phyloP scores from a whole-genome alignment of 2,797 vertebrate genomes.

The Pseudomugil gertrudae region DNA sequence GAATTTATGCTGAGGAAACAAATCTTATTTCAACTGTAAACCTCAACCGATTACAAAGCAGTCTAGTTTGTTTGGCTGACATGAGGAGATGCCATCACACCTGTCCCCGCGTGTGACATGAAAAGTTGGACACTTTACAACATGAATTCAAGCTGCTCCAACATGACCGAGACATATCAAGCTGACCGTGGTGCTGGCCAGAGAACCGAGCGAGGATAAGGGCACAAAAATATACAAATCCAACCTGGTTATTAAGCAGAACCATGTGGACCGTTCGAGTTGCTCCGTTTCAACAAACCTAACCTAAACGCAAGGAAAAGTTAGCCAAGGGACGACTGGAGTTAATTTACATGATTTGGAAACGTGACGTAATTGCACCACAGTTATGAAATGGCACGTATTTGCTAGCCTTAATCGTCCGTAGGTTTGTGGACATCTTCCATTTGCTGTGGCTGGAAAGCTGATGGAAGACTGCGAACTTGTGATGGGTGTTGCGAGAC shows the following conservation, averaged over 20 bases:
- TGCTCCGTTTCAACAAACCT: conserved; percentile 20
- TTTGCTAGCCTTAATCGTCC: conserved; percentile 32
- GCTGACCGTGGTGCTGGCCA: conserved; percentile 29
- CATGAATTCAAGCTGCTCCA: conserved; percentile 46
- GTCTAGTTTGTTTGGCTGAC: conserved; percentile 20
- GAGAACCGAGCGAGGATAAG: conserved; percentile 11
- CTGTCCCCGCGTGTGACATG: conserved; percentile 59
- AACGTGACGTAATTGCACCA: conserved; percentile 81
- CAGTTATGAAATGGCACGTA: conserved; percentile 61
- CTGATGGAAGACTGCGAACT: conserved; percentile 66
- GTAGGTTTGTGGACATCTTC: conserved; percentile 44
- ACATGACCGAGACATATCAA: conserved; percentile 53
- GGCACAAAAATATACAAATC: conserved; percentile 4
- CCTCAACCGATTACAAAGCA: conserved; percentile 13
- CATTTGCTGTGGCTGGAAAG: conserved; percentile 56
- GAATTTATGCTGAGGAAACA: neutral
- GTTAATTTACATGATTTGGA: conserved; percentile 73
- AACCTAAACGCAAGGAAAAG: conserved; percentile 52
- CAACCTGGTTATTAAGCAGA: conserved; percentile 46
- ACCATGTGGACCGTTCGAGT: conserved; percentile 34
- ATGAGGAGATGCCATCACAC: conserved; percentile 60
- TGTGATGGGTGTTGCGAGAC: conserved; percentile 73
- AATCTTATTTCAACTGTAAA: neutral
- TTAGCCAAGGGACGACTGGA: conserved; percentile 54
- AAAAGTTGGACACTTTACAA: conserved; percentile 66